Conservation (phyloP, 2,113 vertebrate genomes). For the Piliocolobus tephrosceles region DNA sequence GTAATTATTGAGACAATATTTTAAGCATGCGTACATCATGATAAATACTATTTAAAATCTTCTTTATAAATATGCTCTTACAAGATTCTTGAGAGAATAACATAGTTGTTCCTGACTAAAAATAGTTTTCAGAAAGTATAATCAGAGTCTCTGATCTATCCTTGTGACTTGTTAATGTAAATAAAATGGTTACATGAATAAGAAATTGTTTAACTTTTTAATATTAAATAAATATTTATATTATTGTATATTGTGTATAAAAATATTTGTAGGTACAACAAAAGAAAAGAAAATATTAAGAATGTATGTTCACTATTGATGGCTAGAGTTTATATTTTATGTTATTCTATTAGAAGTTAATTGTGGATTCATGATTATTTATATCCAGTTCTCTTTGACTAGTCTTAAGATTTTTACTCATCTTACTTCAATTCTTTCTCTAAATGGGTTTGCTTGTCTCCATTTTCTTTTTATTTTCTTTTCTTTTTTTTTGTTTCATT, state of each 20-base stretch:
- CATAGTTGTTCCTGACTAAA: background rate
- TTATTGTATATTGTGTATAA: background rate
- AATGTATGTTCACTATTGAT: background rate
- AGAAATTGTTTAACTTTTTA: background rate
- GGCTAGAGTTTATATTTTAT: background rate
- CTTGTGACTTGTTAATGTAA: background rate
- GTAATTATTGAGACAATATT: background rate
- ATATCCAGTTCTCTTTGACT: background rate
- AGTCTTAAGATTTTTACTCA: background rate
- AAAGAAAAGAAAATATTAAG: background rate
- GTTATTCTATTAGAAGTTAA: background rate
- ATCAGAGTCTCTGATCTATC: background rate
- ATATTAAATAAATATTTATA: background rate
- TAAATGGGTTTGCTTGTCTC: background rate
- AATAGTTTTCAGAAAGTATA: background rate
- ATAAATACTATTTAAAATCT: background rate
- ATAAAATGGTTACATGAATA: background rate
- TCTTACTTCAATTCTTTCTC: background rate
- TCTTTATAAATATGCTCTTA: background rate
- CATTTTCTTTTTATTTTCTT: background rate
- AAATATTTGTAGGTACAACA: background rate
- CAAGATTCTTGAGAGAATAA: background rate
- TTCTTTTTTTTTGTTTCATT: too few relatives aligned
- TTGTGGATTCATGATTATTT: background rate
- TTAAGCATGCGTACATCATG: background rate